Base-by-base conservation (phyloP, 64 coral and sea anemone genomes). In the Platygyra sinensis region DNA sequence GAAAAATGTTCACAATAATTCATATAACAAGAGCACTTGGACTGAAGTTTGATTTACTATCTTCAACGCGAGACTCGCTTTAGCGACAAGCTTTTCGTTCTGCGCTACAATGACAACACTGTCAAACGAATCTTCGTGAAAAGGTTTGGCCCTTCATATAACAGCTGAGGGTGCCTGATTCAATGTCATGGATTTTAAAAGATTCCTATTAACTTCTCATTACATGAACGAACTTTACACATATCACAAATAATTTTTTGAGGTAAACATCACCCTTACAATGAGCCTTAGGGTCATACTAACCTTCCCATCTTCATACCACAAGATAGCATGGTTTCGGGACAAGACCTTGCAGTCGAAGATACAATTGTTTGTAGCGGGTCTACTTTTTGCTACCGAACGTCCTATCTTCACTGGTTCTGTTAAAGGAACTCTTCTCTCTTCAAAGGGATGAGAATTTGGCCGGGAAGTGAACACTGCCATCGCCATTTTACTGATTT, bases 271-370 rank as follows among this genome's bases (percentile, higher is more conserved):
- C 38, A 72, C 39, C 7, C 14, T 49, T 72, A 71, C 39, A 49
- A 71, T 52, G 38, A 85, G 36, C 63, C 22, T 30, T 64, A 71
- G 49, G 69, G 62, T 39, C 51, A 71, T 31, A 85, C 81, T 85
- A 24, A 99, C 97, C 97, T 99, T 99, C 75, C 93, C 97, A 76
- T 90, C 90, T 84, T 99, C 93, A 82, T 91, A 99, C 97, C 97
- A 99, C n/a, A 99, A 72, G 73, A 99, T 96, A 83, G 97, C 94
- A 99, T 99, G 97, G 88, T 99, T 99, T 82, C 97, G 72, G 82
- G 97, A 99, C 28, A 99, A 78, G 16, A 99, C 97, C 91, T 99
- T 99, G 82, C 97, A 99, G 73, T 99, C 97, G 42, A 99, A 99
- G 69, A 93, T 96, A 86, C 94, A 93, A 57, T 99, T 99, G 60